phyloP scores from a whole-genome alignment of 2,888 invertebrate species.

The Lochmaea crataegi region DNA sequence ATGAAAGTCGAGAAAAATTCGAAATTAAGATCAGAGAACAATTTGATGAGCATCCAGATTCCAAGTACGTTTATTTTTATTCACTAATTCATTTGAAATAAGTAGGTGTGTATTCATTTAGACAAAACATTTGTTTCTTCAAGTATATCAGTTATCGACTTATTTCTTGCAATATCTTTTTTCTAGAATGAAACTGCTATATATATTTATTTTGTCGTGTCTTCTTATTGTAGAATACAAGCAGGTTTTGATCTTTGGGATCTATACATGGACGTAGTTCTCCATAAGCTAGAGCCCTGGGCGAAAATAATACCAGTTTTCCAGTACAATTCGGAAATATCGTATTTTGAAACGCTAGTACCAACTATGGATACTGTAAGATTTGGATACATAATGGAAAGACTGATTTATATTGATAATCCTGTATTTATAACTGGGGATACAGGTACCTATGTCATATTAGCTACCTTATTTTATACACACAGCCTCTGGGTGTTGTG shows the following conservation, averaged over 20 bases:
- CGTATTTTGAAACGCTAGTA: constrained; percentile 91
- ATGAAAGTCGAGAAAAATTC: constrained; percentile 75
- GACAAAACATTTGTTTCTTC: no score
- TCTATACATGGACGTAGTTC: constrained; percentile 78
- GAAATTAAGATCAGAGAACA: constrained; percentile 77
- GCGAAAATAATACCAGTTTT: constrained; percentile 81
- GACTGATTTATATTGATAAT: constrained; percentile 76
- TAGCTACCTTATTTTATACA: neutral
- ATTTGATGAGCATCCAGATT: constrained; percentile 77
- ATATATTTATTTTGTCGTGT: neutral
- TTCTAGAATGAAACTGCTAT: no score
- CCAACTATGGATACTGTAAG: constrained; percentile 92
- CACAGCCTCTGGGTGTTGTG: no score
- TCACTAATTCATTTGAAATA: neutral
- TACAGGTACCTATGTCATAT: constrained; percentile 72
- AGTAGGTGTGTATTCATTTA: no score
- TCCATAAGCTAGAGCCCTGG: constrained; percentile 81
- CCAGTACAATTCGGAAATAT: constrained; percentile 74
- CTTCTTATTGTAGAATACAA: constrained; percentile 71
- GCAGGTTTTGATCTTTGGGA: constrained; percentile 79
- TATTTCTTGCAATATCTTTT: no score
- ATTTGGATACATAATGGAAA: constrained; percentile 84
- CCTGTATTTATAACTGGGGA: constrained; percentile 92
- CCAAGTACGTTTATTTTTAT: constrained; percentile 65
- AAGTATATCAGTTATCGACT: no score